Base-by-base conservation (phyloP, 2,888 invertebrate species). In the Drosophila hawaiiensis region DNA sequence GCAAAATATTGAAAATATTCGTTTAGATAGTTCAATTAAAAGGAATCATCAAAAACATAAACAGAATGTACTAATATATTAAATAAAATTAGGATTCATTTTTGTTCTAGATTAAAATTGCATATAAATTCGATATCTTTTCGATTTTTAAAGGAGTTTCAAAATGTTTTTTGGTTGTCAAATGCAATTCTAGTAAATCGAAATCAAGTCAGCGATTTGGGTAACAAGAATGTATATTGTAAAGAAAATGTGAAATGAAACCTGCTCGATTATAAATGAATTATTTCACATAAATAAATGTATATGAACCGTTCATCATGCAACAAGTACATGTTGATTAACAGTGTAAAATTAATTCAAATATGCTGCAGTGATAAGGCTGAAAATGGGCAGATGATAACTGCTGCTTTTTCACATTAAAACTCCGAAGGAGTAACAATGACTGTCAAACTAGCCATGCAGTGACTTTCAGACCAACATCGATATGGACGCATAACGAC, bases 341-440 rank as follows among this genome's bases (percentile, higher is more conserved):
- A 22, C 2, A 47, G 16, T 2, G 9, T 25, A 25, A 9, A 50
- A 28, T 50, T 0, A 19, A 5, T 19, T 19, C 3, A 50, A 25
- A 25, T 25, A 4, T 16, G 22, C 22, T 47, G 47, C 31, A 16
- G 16, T 3, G 1, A 12, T 6, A 55, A 19, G 16, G 3, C 28
- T n/a, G n/a, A 72, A 60, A 55, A 72, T 22, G 28, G 7, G 29
- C n/a, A n/a, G 9, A 41, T 35, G 9, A 31, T 54, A 52, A 28
- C 33, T 35, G 43, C 64, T 72, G 84, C 52, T 64, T 68, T 7
- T 39, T 63, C 53, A 53, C 70, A 69, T 66, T 28, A 22, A 3
- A 78, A 84, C 89, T 83, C 56, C 68, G 64, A 81, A 87, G 90
- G 87, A 84, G 90, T 76, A 53, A 86, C 87, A 81, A 50, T 83